Percentiles rank a stretch among this genome's conserved stretches.
Conservation (phyloP, 2,797 vertebrate species). For the Paratrypauchen microcephalus region DNA sequence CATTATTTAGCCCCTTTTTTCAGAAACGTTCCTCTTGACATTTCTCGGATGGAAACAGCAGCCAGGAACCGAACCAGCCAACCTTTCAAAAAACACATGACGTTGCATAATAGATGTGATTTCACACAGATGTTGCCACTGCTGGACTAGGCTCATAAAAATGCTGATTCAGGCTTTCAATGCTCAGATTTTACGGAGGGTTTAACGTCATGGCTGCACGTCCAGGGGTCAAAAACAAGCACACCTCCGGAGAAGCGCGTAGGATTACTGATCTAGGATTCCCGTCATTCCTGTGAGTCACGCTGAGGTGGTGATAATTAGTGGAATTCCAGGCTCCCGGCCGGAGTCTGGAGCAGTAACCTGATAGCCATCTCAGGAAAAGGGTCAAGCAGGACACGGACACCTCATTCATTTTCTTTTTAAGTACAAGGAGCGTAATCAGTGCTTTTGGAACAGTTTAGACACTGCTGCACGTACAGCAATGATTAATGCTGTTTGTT, state of each 20-base stretch:
- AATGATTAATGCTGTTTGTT: too few relatives aligned
- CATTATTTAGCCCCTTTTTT: conserved; percentile 29
- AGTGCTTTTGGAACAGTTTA: not conserved
- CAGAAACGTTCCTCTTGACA: conserved; percentile 20
- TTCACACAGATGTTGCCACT: conserved; percentile 6
- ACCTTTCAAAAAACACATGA: conserved; percentile 13
- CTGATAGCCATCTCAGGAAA: conserved; percentile 15
- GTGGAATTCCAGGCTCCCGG: conserved; percentile 61
- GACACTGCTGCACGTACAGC: too few relatives aligned
- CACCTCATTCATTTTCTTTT: not conserved
- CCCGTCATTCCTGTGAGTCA: conserved; percentile 71
- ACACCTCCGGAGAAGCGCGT: conserved; percentile 7
- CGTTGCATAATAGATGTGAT: conserved; percentile 32
- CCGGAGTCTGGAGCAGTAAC: conserved; percentile 48
- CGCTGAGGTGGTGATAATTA: conserved; percentile 29
- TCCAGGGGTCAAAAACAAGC: conserved; percentile 23
- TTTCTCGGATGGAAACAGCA: conserved; percentile 28
- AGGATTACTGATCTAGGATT: conserved; percentile 43
- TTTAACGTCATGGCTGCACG: conserved; percentile 20
- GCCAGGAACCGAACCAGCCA: not conserved
- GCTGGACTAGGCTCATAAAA: not conserved
- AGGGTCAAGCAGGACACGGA: conserved; percentile 2
- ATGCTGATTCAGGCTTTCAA: conserved; percentile 48
- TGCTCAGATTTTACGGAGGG: conserved; percentile 15
- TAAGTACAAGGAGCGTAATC: not conserved